Evolutionary conservation across 2,888 invertebrate genomes (phyloP).

Genomic region (Galeopsomyia nigrocyanea): DNA sequence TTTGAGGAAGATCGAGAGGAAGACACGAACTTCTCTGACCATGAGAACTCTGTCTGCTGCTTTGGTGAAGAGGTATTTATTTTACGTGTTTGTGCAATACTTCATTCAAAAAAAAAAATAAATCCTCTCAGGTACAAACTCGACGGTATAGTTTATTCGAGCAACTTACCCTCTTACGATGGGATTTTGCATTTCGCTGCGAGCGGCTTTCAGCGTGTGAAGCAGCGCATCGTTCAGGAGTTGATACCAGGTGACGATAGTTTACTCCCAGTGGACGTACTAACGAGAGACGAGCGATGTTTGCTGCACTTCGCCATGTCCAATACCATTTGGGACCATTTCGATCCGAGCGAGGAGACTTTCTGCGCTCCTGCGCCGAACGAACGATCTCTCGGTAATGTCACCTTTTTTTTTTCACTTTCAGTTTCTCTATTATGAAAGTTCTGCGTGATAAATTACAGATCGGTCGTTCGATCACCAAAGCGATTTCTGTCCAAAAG

Average conservation of each 20-base stretch:
- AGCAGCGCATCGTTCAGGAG: slow-evolving; percentile 58
- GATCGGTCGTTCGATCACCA: no score
- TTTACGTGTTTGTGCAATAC: no score
- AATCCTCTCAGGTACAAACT: slow-evolving; percentile 56
- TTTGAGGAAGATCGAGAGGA: slow-evolving; percentile 74
- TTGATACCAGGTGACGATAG: slow-evolving; percentile 56
- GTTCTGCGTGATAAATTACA: no score
- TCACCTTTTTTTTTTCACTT: no score
- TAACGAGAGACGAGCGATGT: slow-evolving; percentile 58
- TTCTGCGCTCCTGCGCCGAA: slow-evolving; percentile 51
- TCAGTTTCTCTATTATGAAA: no score
- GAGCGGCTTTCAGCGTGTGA: slow-evolving; percentile 52
- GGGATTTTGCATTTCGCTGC: slow-evolving; percentile 43
- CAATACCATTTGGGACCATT: slow-evolving; percentile 56
- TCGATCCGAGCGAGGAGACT: slow-evolving; percentile 44
- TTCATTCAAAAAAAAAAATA: neutral
- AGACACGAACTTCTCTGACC: slow-evolving; percentile 70
- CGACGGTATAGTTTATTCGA: slow-evolving; percentile 57
- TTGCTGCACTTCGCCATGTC: slow-evolving; percentile 60
- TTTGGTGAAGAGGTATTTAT: slow-evolving; percentile 72
- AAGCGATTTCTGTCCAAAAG: slow-evolving; percentile 72
- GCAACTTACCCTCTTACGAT: slow-evolving; percentile 47
- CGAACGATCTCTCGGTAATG: slow-evolving; percentile 55
- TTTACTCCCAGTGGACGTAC: slow-evolving; percentile 52
- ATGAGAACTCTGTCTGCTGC: slow-evolving; percentile 73